Evolutionary conservation across 2,888 invertebrate species (phyloP), one percentile per base, ranked within the genome.

Genomic region (Nemotelus pantherinus): DNA sequence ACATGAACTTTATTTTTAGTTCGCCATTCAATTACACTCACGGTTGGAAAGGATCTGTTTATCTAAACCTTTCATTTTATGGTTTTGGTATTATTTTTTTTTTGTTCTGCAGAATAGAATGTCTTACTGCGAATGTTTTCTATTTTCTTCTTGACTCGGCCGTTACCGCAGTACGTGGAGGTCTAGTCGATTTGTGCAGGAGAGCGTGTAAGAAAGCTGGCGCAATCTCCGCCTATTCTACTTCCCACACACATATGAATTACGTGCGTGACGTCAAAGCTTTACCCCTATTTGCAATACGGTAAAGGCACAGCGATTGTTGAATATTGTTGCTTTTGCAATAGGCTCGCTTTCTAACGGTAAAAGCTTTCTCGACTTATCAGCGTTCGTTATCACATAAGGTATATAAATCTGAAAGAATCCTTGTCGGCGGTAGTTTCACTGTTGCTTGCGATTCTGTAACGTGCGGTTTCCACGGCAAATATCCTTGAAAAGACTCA

Each of bases 321-420:
- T 55, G 4, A 50, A 75, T 65, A 55, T 63, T 47, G 65, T 55
- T 76, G 53, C 64, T 65, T 41, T 53, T 50, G 60, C 44, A 57
- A 72, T 60, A 72, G 72, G 58, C 60, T 60, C 58, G 44, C 50
- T 25, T 58, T 68, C 57, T 76, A 39, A 58, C 47, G 67, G 10
- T 25, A 57, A 76, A 63, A 71, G 65, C 65, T 76, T 76, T 65
- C 76, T 1, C n/a, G 25, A 25, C 39, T 74, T 77, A 77, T 74
- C 77, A 77, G 3, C 47, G 43, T 39, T 43, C 75, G 79, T 77
- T 63, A 77, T 77, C 78, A 75, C 39, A 65, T 44, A 60, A 76
- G 60, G 78, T 80, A 80, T 80, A 80, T 80, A 80, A 80, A 80
- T 80, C 76, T 72, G 58, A 71, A 7, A 39, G 78, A 53, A 68